Evolutionary conservation across 2,797 vertebrate genomes (phyloP).

Genomic region (Tokudaia muenninki): DNA sequence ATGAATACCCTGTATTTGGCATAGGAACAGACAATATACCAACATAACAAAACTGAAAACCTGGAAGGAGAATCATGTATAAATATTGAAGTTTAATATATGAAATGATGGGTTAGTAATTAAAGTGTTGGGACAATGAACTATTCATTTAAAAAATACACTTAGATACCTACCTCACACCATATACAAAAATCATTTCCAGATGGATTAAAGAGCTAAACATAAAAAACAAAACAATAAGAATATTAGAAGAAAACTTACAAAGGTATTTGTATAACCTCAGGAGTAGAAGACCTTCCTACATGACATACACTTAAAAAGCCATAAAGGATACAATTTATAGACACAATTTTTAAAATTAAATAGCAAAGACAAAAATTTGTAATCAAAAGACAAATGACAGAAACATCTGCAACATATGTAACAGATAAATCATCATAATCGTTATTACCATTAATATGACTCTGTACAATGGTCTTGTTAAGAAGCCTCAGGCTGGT

Average conservation of each 20-base stretch:
- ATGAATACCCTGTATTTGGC: conserved; percentile 49
- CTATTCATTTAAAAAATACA: conserved; percentile 76
- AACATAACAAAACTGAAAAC: conserved; percentile 52
- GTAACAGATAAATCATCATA: conserved; percentile 36
- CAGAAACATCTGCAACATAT: conserved; percentile 44
- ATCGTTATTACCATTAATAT: not conserved
- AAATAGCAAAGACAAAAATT: conserved; percentile 69
- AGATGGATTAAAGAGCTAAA: conserved; percentile 87
- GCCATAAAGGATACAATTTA: conserved; percentile 58
- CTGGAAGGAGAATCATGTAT: conserved; percentile 47
- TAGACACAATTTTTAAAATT: conserved; percentile 44
- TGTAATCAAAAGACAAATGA: conserved; percentile 61
- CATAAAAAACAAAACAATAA: conserved; percentile 86
- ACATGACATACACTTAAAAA: conserved; percentile 62
- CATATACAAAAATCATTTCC: conserved; percentile 87
- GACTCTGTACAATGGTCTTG: not conserved
- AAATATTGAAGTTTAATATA: conserved; percentile 73
- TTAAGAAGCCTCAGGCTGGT: not conserved
- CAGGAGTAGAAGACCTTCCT: conserved; percentile 77
- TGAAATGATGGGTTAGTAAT: conserved; percentile 82
- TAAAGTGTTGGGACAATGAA: conserved; percentile 75
- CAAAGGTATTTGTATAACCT: conserved; percentile 73
- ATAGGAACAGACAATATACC: conserved; percentile 63
- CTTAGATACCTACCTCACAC: conserved; percentile 86
- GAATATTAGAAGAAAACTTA: conserved; percentile 84